Conservation (phyloP, 2,888 invertebrate genomes). For the Meteorus colon region DNA sequence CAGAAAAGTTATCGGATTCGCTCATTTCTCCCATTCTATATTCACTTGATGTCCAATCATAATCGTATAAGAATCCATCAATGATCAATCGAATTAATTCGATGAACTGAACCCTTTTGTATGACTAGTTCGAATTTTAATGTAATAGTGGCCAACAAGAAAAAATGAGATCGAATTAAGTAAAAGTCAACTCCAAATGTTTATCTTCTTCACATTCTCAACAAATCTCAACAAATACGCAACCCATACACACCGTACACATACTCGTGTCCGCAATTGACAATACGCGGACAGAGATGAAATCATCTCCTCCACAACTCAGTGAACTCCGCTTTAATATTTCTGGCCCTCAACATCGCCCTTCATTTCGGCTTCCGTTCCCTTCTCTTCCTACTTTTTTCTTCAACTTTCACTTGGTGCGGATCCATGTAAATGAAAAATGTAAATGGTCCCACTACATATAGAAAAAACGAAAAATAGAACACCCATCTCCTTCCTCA, state of each 20-base stretch:
- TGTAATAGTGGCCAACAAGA: slow-evolving; percentile 11
- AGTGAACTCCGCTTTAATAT: slow-evolving; percentile 17
- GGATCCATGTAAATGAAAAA: slow-evolving; percentile 67
- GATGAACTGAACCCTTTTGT: background rate
- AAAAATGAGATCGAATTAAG: slow-evolving; percentile 39
- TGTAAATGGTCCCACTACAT: slow-evolving; percentile 66
- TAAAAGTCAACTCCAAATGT: slow-evolving; percentile 26
- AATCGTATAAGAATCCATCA: no score
- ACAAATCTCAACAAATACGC: slow-evolving; percentile 35
- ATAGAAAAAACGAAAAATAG: slow-evolving; percentile 32
- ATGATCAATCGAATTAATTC: no score
- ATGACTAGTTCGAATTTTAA: slow-evolving; percentile 6
- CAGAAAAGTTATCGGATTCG: no score
- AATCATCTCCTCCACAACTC: slow-evolving; percentile 40
- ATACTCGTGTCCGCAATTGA: slow-evolving; percentile 29
- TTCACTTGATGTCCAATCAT: no score
- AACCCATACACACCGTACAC: background rate
- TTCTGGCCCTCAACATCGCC: slow-evolving; percentile 28
- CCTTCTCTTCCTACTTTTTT: background rate
- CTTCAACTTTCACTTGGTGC: slow-evolving; percentile 44
- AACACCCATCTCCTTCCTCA: slow-evolving; percentile 62
- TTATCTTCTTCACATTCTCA: background rate
- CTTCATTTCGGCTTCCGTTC: slow-evolving; percentile 19
- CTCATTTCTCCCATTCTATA: no score
- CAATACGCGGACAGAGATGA: slow-evolving; percentile 47